phyloP scores from a whole-genome alignment of 2,797 vertebrate species.

The Fundulus diaphanus region DNA sequence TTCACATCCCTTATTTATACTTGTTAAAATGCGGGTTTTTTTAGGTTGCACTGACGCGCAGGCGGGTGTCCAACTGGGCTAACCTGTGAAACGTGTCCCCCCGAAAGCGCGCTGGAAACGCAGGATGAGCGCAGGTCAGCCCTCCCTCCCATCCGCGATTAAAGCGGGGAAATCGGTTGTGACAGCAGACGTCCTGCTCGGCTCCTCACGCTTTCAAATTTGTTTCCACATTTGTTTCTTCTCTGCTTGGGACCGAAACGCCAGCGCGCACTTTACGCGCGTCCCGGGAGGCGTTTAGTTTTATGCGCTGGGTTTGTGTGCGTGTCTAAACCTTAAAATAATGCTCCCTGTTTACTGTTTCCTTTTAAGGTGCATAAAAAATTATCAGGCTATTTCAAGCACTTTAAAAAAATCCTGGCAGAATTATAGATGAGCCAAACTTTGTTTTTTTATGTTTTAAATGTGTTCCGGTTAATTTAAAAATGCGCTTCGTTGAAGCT shows the following conservation, averaged over 20 bases:
- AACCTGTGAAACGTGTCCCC: slow-evolving; percentile 8
- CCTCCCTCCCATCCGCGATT: slow-evolving; percentile 60
- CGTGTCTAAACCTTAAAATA: slow-evolving; percentile 40
- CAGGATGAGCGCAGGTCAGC: slow-evolving; percentile 12
- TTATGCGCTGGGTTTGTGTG: slow-evolving; percentile 39
- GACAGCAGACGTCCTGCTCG: slow-evolving; percentile 80
- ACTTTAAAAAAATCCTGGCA: background rate
- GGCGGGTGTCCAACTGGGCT: background rate
- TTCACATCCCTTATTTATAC: background rate
- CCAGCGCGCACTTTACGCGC: slow-evolving; percentile 54
- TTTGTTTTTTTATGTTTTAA: background rate
- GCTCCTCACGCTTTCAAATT: slow-evolving; percentile 73
- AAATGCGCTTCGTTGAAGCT: background rate
- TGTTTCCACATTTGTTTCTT: slow-evolving; percentile 75
- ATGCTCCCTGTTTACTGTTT: background rate
- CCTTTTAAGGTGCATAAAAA: too few relatives aligned
- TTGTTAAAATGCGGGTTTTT: background rate
- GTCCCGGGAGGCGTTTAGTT: slow-evolving; percentile 70
- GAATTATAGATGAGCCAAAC: background rate
- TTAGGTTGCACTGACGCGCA: background rate
- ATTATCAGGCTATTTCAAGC: background rate
- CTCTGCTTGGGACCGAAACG: slow-evolving; percentile 71
- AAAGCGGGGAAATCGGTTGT: slow-evolving; percentile 77
- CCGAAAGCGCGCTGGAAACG: background rate
- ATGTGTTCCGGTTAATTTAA: background rate